These are phyloP conservation scores for Aphis craccivora DNA, from an alignment of 1,140 invertebrate species.

Conservation along the genomic window DNA sequence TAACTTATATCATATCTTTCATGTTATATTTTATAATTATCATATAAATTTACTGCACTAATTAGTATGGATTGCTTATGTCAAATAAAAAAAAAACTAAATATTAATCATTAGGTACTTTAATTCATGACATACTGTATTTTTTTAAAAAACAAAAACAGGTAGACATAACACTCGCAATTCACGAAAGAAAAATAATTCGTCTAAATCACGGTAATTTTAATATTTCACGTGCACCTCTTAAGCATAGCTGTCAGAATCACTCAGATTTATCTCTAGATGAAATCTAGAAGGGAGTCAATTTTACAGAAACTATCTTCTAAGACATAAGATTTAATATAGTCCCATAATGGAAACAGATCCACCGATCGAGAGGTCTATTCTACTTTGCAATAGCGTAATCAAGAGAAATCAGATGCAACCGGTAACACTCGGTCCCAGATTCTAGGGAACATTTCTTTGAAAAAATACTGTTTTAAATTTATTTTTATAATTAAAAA, in stretches of 20 bases:
- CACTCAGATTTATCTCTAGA: not conserved
- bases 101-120: too few relatives aligned
- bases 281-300: not conserved
- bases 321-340: not conserved
- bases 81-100: too few relatives aligned
- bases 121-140: not conserved
- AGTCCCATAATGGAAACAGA: not conserved
- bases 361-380: not conserved
- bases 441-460: too few relatives aligned
- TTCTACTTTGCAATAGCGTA: not conserved
- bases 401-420: too few relatives aligned
- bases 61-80: too few relatives aligned
- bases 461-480: too few relatives aligned
- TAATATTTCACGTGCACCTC: not conserved
- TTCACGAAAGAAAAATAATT: not conserved
- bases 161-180: not conserved
- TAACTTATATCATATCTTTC: too few relatives aligned
- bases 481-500: too few relatives aligned
- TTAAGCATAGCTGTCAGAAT: not conserved
- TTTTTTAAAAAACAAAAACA: not conserved
- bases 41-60: too few relatives aligned
- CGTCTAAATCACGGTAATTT: not conserved
- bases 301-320: not conserved
- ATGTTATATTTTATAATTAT: too few relatives aligned
- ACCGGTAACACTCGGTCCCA: too few relatives aligned